Percentiles rank a stretch among this genome's conserved stretches.
Conservation (phyloP, 2,797 vertebrate genomes). For the Sternotherus odoratus region DNA sequence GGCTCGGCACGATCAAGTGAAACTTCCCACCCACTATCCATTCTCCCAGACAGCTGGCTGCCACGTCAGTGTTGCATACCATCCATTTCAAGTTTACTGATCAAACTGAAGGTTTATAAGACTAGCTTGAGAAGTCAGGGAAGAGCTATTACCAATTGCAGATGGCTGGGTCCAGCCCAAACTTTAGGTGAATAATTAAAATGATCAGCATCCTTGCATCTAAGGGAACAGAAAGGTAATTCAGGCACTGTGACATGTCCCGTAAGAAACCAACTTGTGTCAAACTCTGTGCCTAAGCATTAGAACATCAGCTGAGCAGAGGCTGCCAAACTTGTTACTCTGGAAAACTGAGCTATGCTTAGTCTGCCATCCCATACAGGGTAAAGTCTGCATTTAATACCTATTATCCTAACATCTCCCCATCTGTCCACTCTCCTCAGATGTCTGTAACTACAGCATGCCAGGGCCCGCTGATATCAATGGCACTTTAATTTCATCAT, state of each 20-base stretch:
- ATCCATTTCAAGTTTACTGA: conserved; percentile 37
- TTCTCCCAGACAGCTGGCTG: conserved; percentile 50
- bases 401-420: conserved; percentile 65
- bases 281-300: conserved; percentile 3
- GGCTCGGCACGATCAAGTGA: conserved; percentile 7
- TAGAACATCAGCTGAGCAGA: background rate
- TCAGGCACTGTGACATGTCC: background rate
- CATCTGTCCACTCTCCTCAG: conserved; percentile 64
- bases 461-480: conserved; percentile 58
- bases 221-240: background rate
- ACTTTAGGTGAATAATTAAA: conserved; percentile 51
- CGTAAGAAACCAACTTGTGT: accelerated
- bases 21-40: conserved; percentile 12
- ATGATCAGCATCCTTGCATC: background rate
- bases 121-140: conserved; percentile 29
- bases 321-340: background rate
- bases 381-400: conserved; percentile 61
- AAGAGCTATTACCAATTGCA: conserved; percentile 54
- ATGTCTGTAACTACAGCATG: background rate
- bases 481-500: conserved; percentile 74
- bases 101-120: background rate
- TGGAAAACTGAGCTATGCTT: conserved; percentile 2
- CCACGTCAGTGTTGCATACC: conserved; percentile 9
- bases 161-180: conserved; percentile 52
- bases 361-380: conserved; percentile 10